Evolutionary conservation across 2,888 invertebrate genomes (phyloP).

Genomic region (Cheilosia variabilis): DNA sequence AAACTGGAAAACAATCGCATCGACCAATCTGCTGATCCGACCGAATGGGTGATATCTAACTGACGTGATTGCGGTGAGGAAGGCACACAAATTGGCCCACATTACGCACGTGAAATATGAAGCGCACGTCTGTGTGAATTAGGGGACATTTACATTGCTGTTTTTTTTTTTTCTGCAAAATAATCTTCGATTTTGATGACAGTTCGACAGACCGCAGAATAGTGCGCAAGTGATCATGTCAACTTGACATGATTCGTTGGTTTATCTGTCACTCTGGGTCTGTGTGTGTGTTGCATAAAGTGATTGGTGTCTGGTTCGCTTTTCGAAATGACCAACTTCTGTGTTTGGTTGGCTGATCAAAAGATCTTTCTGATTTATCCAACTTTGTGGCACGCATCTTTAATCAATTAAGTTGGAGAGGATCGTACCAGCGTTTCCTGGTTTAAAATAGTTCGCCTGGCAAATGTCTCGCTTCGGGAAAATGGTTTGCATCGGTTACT

Average conservation of each 20-base stretch:
- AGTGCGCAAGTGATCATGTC: slow-evolving; percentile 56
- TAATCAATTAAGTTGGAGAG: slow-evolving; percentile 64
- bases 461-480: slow-evolving; percentile 33
- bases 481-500: neutral
- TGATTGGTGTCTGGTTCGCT: slow-evolving; percentile 29
- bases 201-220: slow-evolving; percentile 61
- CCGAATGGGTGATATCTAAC: slow-evolving; percentile 49
- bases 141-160: slow-evolving; percentile 31
- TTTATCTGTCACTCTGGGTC: slow-evolving; percentile 14
- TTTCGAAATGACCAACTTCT: slow-evolving; percentile 47
- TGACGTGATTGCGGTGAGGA: slow-evolving; percentile 62
- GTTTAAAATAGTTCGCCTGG: slow-evolving; percentile 41
- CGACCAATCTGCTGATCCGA: slow-evolving; percentile 42
- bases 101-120: slow-evolving; percentile 64
- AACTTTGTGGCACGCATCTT: slow-evolving; percentile 41
- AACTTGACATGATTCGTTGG: slow-evolving; percentile 64
- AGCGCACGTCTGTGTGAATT: slow-evolving; percentile 40
- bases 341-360: slow-evolving; percentile 28
- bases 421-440: slow-evolving; percentile 54
- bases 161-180: neutral
- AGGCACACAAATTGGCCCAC: slow-evolving; percentile 56
- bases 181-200: slow-evolving; percentile 44
- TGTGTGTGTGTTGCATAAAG: slow-evolving; percentile 34
- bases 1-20: slow-evolving; percentile 51
- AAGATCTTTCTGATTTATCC: slow-evolving; percentile 27